A percentile compares a stretch with the other conserved stretches of the same genome.
phyloP scores from a whole-genome alignment of 2,113 vertebrate genomes.

The Poecile atricapillus region DNA sequence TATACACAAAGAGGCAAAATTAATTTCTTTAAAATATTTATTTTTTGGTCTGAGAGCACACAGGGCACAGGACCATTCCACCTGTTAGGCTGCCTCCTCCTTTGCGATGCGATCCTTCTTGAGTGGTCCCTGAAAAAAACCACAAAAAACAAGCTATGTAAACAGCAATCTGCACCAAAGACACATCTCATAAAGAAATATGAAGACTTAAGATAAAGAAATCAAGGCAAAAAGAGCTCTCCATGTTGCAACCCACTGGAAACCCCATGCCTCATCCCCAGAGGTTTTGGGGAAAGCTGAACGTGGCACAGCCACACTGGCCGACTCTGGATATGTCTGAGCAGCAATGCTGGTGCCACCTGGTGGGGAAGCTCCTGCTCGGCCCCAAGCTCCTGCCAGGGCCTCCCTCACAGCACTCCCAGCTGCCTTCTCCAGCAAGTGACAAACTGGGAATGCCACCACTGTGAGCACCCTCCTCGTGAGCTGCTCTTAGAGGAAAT shows the following conservation, averaged over 20 bases:
- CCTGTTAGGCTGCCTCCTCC: slow-evolving; percentile 84
- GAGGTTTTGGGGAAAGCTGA: not conserved
- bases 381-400: rapidly evolving
- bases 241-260: rapidly evolving
- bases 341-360: slow-evolving; percentile 11
- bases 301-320: rapidly evolving
- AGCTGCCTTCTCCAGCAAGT: not conserved
- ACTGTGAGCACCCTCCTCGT: rapidly evolving
- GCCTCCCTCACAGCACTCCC: rapidly evolving
- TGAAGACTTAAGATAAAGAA: too few species aligned
- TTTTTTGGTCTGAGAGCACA: not conserved
- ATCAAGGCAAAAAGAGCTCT: not conserved
- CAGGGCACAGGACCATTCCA: not conserved
- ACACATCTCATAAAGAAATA: too few species aligned
- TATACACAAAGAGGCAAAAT: not conserved
- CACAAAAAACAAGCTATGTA: not conserved
- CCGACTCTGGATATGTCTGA: rapidly evolving
- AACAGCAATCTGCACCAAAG: not conserved
- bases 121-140: slow-evolving; percentile 85
- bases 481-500: not conserved
- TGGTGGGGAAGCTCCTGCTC: not conserved
- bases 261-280: not conserved
- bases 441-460: not conserved
- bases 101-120: slow-evolving; percentile 95
- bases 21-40: not conserved